phyloP scores from a whole-genome alignment of 2,113 vertebrate genomes.

The Rhinolophus ferrumequinum region DNA sequence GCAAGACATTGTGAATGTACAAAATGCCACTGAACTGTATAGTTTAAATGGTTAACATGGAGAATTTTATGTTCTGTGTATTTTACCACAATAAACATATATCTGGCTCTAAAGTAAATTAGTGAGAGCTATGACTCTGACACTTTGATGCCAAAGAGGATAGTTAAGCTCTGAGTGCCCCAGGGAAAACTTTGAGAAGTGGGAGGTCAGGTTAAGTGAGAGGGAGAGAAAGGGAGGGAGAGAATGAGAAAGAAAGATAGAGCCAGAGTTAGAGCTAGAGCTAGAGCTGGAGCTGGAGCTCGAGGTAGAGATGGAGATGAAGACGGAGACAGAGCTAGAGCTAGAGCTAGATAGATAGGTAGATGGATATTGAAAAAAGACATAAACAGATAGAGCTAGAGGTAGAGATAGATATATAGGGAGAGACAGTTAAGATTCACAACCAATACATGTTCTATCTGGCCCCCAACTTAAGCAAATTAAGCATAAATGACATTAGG shows the following conservation, averaged over 20 bases:
- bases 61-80: neutral
- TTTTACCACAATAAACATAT: neutral
- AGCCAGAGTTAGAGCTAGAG: too few relatives aligned
- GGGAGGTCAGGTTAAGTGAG: neutral
- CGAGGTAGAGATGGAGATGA: neutral
- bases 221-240: too few relatives aligned
- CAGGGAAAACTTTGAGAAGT: neutral
- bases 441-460: neutral
- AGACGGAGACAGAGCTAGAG: neutral
- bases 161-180: neutral
- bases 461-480: neutral
- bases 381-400: too few relatives aligned
- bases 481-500: neutral
- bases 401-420: too few relatives aligned
- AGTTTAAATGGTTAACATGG: neutral
- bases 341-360: too few relatives aligned
- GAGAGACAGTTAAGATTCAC: neutral
- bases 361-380: too few relatives aligned
- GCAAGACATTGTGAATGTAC: neutral
- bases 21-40: neutral
- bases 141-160: neutral
- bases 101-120: neutral
- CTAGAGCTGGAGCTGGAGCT: too few relatives aligned
- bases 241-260: too few relatives aligned
- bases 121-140: neutral